Base-by-base conservation (phyloP, 2,888 invertebrate genomes). In the Pseudanteris insignis region DNA sequence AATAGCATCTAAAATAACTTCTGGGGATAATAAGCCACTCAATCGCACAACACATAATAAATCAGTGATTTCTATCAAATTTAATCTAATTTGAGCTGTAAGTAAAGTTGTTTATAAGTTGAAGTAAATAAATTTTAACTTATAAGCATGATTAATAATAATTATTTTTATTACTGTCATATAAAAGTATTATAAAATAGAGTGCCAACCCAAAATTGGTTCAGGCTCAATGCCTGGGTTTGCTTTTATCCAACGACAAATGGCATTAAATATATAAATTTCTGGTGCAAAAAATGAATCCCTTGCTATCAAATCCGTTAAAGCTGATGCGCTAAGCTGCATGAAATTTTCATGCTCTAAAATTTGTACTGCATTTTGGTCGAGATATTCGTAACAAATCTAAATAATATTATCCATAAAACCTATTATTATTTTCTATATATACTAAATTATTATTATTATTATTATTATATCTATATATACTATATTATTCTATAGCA, bases 271-370 rank as follows among this genome's bases (percentile, higher is more conserved):
- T 66, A 99, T 96, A 71, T 96, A 91, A 26, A 94, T 92, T 82
- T 99, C 99, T 0, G 91, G 89, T 0, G 95, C 96, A 83, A 92
- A 98, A 83, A 99, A 98, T 4, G 97, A 96, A 81, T 98, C 94
- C 38, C 97, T 85, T 40, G 88, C 87, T 21, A 99, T 83, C 5
- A 99, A 85, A 75, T 94, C 91, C 72, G 89, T 88, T 44, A 99
- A 81, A 0, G 96, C 90, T 70, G 85, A 86, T 85, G 89, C 88
- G 36, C 96, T 94, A 7, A 97, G 83, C 71, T 88, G 87, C 15
- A 90, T 81, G 79, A 97, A 96, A 2, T 90, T 86, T 63, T 94
- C 92, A 69, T 94, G 91, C 53, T 86, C 84, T 33, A 99, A 84
- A 28, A 98, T 87, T 43, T 93, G 91, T 0, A 83, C 81, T 0